Base-by-base conservation (phyloP, 2,888 invertebrate species). In the Boloria selene region DNA sequence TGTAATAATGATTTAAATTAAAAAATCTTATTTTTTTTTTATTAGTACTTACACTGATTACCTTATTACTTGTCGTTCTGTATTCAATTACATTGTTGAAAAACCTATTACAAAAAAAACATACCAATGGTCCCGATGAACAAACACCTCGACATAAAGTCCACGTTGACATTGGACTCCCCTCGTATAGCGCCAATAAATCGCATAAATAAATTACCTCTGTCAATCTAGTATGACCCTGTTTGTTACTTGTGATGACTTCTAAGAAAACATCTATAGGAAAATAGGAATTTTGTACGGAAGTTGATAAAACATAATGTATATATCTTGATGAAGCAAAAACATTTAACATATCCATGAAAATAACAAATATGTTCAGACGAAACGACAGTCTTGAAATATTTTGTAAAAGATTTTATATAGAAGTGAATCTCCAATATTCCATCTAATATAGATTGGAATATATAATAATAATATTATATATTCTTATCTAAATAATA, bases 181-280 rank as follows among this genome's bases (percentile, higher is more conserved):
- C 82, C 84, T 77, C 74, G 73, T 76, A 78, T 76, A 77, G 78
- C 81, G 82, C 80, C 85, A 85, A 86, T 83, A 86, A 87, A 89
- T 86, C 86, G 82, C 78, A 87, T 89, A 88, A 89, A 90, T 90
- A 90, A 88, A 90, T 89, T 88, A 89, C 84, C 81, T 82, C 78
- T 85, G 87, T 86, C 89, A 89, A 87, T 87, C 84, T 83, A 77
- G 75, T 76, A 80, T 82, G 83, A 86, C 85, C 82, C 79, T 82
- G 79, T 85, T 86, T 83, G 76, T 78, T 73, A 50, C 56, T 45
- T 45, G 45, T 45, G 44, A 56, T 45, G 56, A 45, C 45, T 56
- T 45, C 45, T 45, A 56, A 56, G 22, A 22, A 45, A 50, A 45
- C 13, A 56, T 45, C 10, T 45, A 56, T 56, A 45, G 56, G 13